Evolutionary conservation across 2,888 invertebrate genomes (phyloP), one percentile per base, ranked within the genome.

Genomic region (Odontocerum albicorne): DNA sequence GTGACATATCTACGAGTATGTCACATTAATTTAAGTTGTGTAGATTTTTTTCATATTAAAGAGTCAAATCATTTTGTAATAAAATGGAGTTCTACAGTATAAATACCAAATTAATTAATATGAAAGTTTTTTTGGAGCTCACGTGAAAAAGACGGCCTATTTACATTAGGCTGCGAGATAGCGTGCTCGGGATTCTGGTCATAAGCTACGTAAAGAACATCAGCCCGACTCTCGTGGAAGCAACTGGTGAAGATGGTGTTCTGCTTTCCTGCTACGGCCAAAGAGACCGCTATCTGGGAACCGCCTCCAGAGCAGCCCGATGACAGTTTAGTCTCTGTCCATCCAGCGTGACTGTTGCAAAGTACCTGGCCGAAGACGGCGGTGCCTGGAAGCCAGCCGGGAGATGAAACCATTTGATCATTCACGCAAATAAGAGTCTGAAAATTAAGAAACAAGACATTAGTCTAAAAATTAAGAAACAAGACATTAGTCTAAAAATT

Each of bases 251-350:
- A 22, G 4, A 51, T 39, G 42, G 2, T 27, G 12, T n/a, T 10
- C 12, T n/a, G 52, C 22, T 21, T 13, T 16, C 39, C 22, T 7
- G 21, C 12, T 8, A 3, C 63, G 1, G 2, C n/a, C 33, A 10
- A 39, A 20, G 3, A 27, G 17, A 2, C 42, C 47, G 31, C 2
- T 63, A 21, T 46, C 67, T 66, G 7, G 50, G 62, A 2, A 55
- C 43, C 8, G 57, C 49, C 33, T 49, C 61, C 59, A 65, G 67
- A 31, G 56, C 47, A 50, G 39, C n/a, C 4, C 2, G 46, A 13
- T 21, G 42, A 45, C 10, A 36, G 38, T 8, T 12, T 33, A 4
- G 40, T 38, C 12, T 54, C 50, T 1, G 35, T 21, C 32, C 19
- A 36, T n/a, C 36, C 40, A 19, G 35, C 15, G 32, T 58, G 54